phyloP scores from a whole-genome alignment of 2,888 invertebrate genomes.

The Chymomyza caudatula region DNA sequence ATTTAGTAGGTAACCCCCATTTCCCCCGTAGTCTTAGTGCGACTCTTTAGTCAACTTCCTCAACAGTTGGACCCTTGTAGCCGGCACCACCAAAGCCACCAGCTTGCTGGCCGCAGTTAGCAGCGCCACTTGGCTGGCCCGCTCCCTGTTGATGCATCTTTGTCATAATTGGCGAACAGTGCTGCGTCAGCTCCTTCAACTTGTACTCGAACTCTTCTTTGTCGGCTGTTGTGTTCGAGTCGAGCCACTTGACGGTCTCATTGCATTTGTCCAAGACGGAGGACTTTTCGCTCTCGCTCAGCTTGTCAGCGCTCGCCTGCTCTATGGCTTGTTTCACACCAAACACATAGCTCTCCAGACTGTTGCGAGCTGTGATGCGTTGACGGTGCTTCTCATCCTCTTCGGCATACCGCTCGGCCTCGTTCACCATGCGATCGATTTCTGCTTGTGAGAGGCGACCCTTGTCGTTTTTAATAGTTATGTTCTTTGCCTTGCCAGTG shows the following conservation, averaged over 20 bases:
- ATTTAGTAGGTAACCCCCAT: not conserved
- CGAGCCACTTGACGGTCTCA: constrained; percentile 86
- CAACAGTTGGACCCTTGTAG: constrained; percentile 75
- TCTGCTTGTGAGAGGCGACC: constrained; percentile 88
- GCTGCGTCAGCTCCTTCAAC: constrained; percentile 69
- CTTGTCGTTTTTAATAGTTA: constrained; percentile 90
- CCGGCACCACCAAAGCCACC: constrained; percentile 82
- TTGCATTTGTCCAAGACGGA: constrained; percentile 82
- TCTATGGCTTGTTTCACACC: constrained; percentile 85
- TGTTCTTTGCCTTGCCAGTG: constrained; percentile 85
- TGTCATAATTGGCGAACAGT: constrained; percentile 80
- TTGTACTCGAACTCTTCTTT: constrained; percentile 85
- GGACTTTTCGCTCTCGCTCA: constrained; percentile 84
- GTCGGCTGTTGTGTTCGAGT: constrained; percentile 86
- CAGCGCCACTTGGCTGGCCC: constrained; percentile 51
- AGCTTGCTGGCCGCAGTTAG: constrained; percentile 79
- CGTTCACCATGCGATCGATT: constrained; percentile 87
- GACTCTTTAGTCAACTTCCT: constrained; percentile 70
- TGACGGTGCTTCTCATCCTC: constrained; percentile 85
- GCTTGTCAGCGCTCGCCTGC: constrained; percentile 81
- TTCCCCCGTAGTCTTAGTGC: not conserved
- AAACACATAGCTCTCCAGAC: constrained; percentile 84
- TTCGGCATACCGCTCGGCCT: constrained; percentile 85
- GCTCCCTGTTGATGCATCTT: constrained; percentile 68
- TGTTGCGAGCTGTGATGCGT: constrained; percentile 83